Evolutionary conservation across 2,888 invertebrate species (phyloP), one percentile per base, ranked within the genome.

Genomic region (Steinernema carpocapsae): DNA sequence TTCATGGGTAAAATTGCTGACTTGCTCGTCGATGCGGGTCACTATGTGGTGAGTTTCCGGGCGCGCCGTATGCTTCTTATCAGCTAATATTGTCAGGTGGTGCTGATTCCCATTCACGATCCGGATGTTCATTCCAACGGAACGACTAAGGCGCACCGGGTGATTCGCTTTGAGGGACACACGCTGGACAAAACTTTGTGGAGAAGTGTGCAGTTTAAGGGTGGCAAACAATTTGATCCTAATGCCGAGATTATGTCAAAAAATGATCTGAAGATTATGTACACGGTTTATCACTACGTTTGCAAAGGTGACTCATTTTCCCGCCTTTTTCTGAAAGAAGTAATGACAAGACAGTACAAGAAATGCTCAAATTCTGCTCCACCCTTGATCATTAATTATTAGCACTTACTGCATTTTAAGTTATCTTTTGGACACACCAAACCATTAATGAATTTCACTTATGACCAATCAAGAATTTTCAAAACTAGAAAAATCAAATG

Each of bases 1-100:
- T 64, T 64, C 32, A 64, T 64, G 64, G 64, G 64, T 26, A 64
- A 64, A 64, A 64, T 64, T 26, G 64, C 64, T n/a, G 64, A 64
- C 19, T 12, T 64, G 32, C 64, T 64, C 1, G 64, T 64, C 14
- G 64, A 64, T 10, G 64, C 64, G n/a, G 64, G 64, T 26, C 64
- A 64, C 19, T 64, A 64, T n/a, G 64, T 64, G 64, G 64, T 64
- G 37, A 64, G 64, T 64, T 6, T 17, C 19, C 43, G 7, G 14
- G 10, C 43, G 43, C 43, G 7, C 43, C 43, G 7, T 14, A 43
- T 43, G 43, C 43, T n/a, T 24, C 22, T 52, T 52, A 52, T 52
- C 52, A 48, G 48, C 48, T 3, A 48, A 48, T 14, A 19, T 48
- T 14, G 48, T 37, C 64, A 64, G 64, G 64, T 64, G 64, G 64